Evolutionary conservation across 2,888 invertebrate species (phyloP), one percentile per base, ranked within the genome.

Genomic region (Allygus modestus): DNA sequence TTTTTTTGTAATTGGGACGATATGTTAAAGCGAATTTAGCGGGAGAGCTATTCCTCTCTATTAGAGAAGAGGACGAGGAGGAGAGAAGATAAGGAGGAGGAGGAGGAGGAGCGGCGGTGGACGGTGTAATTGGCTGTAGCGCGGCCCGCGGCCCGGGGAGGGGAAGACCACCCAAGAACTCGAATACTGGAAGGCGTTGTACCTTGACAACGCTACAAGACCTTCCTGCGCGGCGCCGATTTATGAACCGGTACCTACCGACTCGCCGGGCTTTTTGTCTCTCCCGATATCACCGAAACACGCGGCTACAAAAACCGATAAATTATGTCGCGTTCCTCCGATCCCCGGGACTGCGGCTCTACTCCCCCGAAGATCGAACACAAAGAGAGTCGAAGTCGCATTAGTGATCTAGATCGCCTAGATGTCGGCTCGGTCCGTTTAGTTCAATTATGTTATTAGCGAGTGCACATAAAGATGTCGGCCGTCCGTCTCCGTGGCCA

Each of bases 181-280:
- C 54, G 79, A 79, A 79, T 79, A 79, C 79, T 79, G 79, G 79
- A 79, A 79, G 79, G 79, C 79, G 79, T 79, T 79, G 79, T 79
- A 79, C 54, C 79, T 58, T 79, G 79, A 79, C 79, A 79, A 33
- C 79, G 79, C 51, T 79, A 79, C 79, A 79, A 79, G 79, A 79
- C 79, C 79, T 79, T 79, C 79, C 79, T 79, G 79, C 79, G 79
- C 79, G 58, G 79, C 58, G 2, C 51, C 79, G 79, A 79, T 79
- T 79, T 79, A 79, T 79, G 79, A 20, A 79, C 79, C 79, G 33
- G 77, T 77, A 77, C 77, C 77, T 77, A 54, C 77, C 23, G 77
- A 79, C 79, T 79, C 79, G 79, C 58, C 79, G 79, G 51, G 77
- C 51, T 79, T 79, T 79, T 79, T 79, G 79, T 79, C 54, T 79